phyloP scores from a whole-genome alignment of 2,113 vertebrate species.

The Marmota flaviventris region DNA sequence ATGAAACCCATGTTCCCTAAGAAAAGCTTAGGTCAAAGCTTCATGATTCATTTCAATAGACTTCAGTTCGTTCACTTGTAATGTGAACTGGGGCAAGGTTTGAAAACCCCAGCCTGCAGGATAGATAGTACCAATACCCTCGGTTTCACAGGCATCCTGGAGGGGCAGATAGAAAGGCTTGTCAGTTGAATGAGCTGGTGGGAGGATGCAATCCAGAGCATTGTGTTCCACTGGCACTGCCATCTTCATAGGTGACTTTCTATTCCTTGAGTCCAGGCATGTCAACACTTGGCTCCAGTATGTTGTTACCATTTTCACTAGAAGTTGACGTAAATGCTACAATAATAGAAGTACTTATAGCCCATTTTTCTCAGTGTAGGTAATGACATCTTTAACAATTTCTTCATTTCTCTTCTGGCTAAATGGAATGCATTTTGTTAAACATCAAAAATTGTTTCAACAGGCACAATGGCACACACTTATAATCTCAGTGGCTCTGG shows the following conservation, averaged over 20 bases:
- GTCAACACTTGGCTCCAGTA: background rate
- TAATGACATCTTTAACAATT: background rate
- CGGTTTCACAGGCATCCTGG: background rate
- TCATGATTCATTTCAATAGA: background rate
- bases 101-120: background rate
- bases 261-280: background rate
- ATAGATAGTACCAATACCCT: background rate
- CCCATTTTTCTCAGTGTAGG: background rate
- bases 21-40: background rate
- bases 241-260: background rate
- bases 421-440: background rate
- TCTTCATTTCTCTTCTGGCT: background rate
- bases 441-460: background rate
- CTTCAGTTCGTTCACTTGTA: background rate
- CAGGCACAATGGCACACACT: too few species aligned
- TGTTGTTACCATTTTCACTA: background rate
- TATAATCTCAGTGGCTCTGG: too few species aligned
- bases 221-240: background rate
- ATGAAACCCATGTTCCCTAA: background rate
- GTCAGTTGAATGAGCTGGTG: background rate
- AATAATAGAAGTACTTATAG: background rate
- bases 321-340: background rate
- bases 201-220: background rate
- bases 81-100: background rate
- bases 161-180: background rate